These are phyloP conservation scores for Ochropleura leucogaster DNA, from an alignment of 2,888 invertebrate species.

Conservation along the genomic window DNA sequence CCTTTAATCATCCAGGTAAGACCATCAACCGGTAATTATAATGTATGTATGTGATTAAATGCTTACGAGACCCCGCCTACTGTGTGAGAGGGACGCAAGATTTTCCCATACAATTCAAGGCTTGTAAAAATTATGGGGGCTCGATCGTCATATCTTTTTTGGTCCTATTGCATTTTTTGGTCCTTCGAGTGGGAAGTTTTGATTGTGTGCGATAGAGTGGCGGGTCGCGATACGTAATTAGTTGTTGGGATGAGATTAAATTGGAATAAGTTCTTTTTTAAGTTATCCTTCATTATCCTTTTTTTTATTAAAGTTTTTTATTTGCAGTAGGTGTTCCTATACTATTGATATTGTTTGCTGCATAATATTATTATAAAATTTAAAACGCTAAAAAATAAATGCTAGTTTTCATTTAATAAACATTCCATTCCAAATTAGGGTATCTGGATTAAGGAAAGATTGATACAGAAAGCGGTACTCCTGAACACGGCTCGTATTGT, in stretches of 20 bases:
- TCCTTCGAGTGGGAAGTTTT: constrained; percentile 47
- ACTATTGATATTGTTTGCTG: not conserved
- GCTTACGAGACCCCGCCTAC: constrained; percentile 67
- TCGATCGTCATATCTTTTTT: constrained; percentile 51
- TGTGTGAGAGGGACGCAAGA: constrained; percentile 65
- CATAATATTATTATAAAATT: no score
- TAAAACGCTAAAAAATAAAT: not conserved
- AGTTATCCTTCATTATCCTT: not conserved
- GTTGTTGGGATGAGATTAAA: constrained; percentile 26
- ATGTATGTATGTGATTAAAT: constrained; percentile 70
- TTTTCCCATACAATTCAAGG: constrained; percentile 53
- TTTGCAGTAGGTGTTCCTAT: not conserved
- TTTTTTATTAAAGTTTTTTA: not conserved
- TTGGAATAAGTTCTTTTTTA: constrained; percentile 1
- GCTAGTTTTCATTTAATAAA: not conserved
- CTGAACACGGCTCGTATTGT: no score
- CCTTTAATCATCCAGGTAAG: constrained; percentile 65
- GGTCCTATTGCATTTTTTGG: constrained; percentile 55
- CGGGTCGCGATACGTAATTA: constrained; percentile 42
- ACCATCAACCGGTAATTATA: constrained; percentile 68
- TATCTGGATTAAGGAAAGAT: no score
- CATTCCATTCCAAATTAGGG: not conserved
- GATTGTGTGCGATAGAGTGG: constrained; percentile 49
- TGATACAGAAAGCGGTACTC: no score
- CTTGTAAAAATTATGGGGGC: constrained; percentile 62